phyloP scores from a whole-genome alignment of 2,888 invertebrate species.

The Caenorhabditis wallacei region DNA sequence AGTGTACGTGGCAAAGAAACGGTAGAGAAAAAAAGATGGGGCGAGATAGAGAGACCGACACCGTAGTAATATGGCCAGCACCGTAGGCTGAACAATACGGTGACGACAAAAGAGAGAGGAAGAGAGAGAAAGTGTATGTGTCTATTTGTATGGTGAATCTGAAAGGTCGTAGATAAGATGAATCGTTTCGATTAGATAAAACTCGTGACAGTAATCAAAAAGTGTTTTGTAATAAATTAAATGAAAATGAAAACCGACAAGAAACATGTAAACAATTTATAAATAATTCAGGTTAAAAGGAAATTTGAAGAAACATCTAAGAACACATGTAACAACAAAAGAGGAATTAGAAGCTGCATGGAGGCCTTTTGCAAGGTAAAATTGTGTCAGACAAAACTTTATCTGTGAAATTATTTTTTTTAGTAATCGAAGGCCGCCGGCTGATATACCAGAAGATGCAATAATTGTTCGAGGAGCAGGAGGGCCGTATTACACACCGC shows the following conservation, averaged over 20 bases:
- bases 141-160: conserved; percentile 7
- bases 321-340: conserved; percentile 83
- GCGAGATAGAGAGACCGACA: background rate
- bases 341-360: conserved; percentile 83
- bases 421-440: conserved; percentile 82
- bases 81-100: conserved; percentile 29
- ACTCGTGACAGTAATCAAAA: conserved; percentile 19
- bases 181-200: conserved; percentile 33
- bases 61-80: background rate
- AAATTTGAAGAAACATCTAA: conserved; percentile 83
- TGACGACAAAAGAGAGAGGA: conserved; percentile 1
- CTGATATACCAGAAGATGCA: conserved; percentile 82
- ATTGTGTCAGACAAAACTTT: background rate
- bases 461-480: conserved; percentile 80
- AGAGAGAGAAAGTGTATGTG: too few relatives aligned
- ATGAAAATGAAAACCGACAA: background rate
- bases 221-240: conserved; percentile 9
- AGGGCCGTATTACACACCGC: conserved; percentile 77
- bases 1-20: conserved; percentile 22
- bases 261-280: background rate
- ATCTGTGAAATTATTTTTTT: too few relatives aligned
- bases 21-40: conserved; percentile 50
- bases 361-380: conserved; percentile 82
- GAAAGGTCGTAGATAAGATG: conserved; percentile 53
- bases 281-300: conserved; percentile 73